These are phyloP conservation scores for Psittacula derbiana DNA, from an alignment of 2,797 vertebrate species.

Conservation along the genomic window DNA sequence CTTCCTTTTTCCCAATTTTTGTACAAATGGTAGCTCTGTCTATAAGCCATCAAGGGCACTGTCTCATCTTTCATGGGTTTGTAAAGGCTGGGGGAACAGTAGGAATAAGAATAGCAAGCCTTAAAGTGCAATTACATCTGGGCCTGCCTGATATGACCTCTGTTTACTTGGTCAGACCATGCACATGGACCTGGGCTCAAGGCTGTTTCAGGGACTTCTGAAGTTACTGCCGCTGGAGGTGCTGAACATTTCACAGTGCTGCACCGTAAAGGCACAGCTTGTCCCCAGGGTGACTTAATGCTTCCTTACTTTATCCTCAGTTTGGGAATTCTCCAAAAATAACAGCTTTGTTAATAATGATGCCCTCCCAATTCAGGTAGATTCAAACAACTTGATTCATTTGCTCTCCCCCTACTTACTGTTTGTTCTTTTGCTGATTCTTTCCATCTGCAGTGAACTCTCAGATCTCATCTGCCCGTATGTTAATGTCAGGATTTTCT, in stretches of 20 bases:
- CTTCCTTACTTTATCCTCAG: neutral
- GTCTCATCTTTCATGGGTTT: neutral
- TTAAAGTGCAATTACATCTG: accelerated
- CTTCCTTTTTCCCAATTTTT: neutral
- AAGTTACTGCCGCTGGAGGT: neutral
- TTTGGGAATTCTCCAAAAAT: neutral
- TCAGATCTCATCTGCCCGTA: neutral
- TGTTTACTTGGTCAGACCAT: neutral
- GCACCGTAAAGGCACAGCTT: neutral
- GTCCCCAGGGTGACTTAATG: neutral
- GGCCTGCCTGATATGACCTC: neutral
- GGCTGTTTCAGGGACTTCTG: neutral
- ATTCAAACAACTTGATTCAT: neutral
- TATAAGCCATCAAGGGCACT: neutral
- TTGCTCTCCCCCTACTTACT: neutral
- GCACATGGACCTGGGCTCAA: neutral
- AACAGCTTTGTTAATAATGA: neutral
- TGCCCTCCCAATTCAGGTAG: neutral
- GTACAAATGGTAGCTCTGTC: neutral
- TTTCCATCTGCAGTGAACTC: neutral
- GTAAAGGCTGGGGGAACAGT: neutral
- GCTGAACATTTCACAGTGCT: neutral
- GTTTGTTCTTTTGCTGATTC: neutral
- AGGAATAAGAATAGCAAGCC: neutral
- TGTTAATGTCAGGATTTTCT: neutral